Percentiles rank a stretch among this genome's conserved stretches.
phyloP scores from a whole-genome alignment of 1,140 invertebrate genomes.

The Dendroctonus ponderosae region DNA sequence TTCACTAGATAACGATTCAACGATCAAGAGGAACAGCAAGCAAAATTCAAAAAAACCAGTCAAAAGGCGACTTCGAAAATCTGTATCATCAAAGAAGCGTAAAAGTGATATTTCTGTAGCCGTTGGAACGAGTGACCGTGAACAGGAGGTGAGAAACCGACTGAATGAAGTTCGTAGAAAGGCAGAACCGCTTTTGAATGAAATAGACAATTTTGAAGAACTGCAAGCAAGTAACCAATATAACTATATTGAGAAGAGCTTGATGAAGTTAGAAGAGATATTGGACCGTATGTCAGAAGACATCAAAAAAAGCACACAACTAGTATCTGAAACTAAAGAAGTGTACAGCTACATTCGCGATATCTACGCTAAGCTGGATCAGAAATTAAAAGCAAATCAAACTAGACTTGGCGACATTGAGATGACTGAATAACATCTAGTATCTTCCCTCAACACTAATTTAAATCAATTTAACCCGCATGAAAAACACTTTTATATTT shows the following conservation, averaged over 20 bases:
- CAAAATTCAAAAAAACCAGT: no score
- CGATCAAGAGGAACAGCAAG: no score
- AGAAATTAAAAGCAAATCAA: slow-evolving; percentile 8
- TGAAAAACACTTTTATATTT: no score
- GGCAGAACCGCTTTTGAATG: slow-evolving; percentile 16
- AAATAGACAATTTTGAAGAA: slow-evolving; percentile 22
- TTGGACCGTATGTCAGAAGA: slow-evolving; percentile 5
- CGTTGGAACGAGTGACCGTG: background rate
- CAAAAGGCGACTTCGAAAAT: no score
- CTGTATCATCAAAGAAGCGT: no score
- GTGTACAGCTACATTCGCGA: background rate
- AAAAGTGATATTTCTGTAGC: no score
- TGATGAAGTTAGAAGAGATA: slow-evolving; percentile 13
- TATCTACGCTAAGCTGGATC: background rate
- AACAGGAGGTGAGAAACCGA: background rate
- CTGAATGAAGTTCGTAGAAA: background rate
- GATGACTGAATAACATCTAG: no score
- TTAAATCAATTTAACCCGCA: no score
- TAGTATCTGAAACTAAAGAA: background rate
- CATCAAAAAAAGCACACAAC: background rate
- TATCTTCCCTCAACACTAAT: no score
- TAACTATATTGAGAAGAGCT: slow-evolving; percentile 27
- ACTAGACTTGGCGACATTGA: no score
- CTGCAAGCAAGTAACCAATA: slow-evolving; percentile 20
- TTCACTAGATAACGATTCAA: no score